Percentiles rank a stretch among this genome's conserved stretches.
These are phyloP conservation scores for Crotalus helleri DNA, from an alignment of 2,113 vertebrate genomes.

Conservation along the genomic window DNA sequence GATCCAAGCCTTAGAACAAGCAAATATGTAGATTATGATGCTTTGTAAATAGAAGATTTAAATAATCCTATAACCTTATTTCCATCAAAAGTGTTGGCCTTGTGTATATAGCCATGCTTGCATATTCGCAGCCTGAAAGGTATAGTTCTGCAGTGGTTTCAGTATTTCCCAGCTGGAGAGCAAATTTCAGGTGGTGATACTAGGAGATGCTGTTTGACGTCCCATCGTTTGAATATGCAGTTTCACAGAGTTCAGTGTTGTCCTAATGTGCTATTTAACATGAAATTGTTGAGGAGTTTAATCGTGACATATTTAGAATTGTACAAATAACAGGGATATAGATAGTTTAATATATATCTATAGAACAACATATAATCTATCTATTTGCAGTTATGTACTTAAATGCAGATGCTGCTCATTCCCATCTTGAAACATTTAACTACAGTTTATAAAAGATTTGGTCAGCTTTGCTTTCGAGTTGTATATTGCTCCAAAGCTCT, in stretches of 20 bases:
- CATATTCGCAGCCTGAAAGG: not conserved
- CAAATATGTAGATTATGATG: not conserved
- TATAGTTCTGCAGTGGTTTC: not conserved
- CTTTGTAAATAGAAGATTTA: not conserved
- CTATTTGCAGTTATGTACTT: not conserved
- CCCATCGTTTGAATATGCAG: not conserved
- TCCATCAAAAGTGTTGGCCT: not conserved
- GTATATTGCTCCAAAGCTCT: not conserved
- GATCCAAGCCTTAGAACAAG: not conserved
- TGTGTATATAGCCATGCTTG: not conserved
- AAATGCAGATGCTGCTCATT: not conserved
- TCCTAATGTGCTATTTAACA: not conserved
- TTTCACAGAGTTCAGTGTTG: not conserved
- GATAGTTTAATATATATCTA: not conserved
- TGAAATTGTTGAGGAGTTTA: not conserved
- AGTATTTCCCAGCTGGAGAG: not conserved
- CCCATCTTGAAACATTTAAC: not conserved
- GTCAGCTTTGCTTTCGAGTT: not conserved
- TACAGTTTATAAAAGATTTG: not conserved
- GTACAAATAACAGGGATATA: not conserved
- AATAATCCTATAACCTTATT: not conserved
- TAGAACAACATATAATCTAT: not conserved
- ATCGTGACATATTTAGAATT: not conserved
- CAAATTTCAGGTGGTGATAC: not conserved
- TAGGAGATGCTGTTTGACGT: not conserved